Evolutionary conservation across 2,888 invertebrate genomes (phyloP), one percentile per base, ranked within the genome.

Genomic region (Aradus depressus): DNA sequence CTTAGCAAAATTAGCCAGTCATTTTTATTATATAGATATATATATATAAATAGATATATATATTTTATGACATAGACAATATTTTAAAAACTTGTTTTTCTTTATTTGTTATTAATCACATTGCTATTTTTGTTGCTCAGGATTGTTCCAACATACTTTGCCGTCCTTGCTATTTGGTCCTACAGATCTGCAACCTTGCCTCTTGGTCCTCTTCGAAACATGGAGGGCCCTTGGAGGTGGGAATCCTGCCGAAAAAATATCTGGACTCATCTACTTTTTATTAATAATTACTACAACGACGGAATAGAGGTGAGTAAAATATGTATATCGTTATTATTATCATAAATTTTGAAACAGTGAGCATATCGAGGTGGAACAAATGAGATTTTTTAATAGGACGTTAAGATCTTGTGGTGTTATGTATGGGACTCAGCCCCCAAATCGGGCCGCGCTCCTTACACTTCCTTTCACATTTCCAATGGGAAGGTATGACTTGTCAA

Each of bases 231-330:
- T 12, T 5, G 34, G 32, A 51, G 57, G 18, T 14, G 34, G 10
- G 48, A 57, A 16, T 47, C 52, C 6, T 58, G 58, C 41, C 38
- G 42, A 18, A 50, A 55, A 38, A 58, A 58, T 48, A 57, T 55
- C 54, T 57, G 55, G 58, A 37, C 53, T 38, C 49, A 58, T 38
- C 31, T 58, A 22, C 22, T 58, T 23, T 51, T 53, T 19, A 47
- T 58, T 16, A 58, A 58, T 51, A 58, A 58, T 38, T 57, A 57
- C 34, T 48, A 53, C 19, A 52, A 53, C 26, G 53, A 47, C n/a
- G 44, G 49, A 35, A 47, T 55, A 50, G 53, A 55, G 54, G 58
- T 58, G 44, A 50, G 39, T 8, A 19, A 41, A n/a, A 3, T 14
- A 14, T 1, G 2, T 3, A 28, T 10, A 35, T 44, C 6, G 8